These are phyloP conservation scores for Resseliella maxima DNA, from an alignment of 2,888 invertebrate genomes.

Conservation along the genomic window DNA sequence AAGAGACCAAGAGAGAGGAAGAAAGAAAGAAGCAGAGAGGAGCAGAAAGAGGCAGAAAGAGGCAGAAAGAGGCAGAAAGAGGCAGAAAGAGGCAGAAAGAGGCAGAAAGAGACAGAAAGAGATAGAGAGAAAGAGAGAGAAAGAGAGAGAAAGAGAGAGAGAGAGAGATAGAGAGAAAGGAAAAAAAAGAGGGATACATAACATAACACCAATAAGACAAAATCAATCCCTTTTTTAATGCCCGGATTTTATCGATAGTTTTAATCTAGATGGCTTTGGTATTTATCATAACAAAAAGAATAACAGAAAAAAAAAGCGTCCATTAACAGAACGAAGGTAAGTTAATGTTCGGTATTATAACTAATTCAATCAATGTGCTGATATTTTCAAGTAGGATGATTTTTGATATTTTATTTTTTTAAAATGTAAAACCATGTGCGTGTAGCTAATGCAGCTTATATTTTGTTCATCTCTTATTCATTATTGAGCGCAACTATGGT, in stretches of 20 bases:
- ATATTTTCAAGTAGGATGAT: not conserved
- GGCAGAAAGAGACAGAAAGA: no score
- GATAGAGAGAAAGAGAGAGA: no score
- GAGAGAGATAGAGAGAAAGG: not conserved
- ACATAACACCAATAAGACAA: constrained; percentile 11
- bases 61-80: no score
- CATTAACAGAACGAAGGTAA: constrained; percentile 16
- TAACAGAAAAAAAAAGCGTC: not conserved
- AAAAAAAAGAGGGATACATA: not conserved
- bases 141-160: not conserved
- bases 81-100: no score
- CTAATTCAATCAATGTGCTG: not conserved
- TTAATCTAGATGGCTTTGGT: constrained; percentile 27
- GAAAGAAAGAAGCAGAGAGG: no score
- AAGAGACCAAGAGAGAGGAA: no score
- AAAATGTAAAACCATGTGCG: not conserved
- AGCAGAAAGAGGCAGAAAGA: no score
- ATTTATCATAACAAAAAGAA: not conserved
- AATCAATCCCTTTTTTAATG: constrained; percentile 10
- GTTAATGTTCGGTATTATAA: not conserved
- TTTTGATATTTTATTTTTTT: not conserved
- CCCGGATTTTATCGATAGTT: not conserved
- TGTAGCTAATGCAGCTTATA: not conserved
- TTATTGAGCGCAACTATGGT: no score
- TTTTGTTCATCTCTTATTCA: not conserved